Evolutionary conservation across 1,140 invertebrate species (phyloP).

Genomic region (Drosophila fuyamai): DNA sequence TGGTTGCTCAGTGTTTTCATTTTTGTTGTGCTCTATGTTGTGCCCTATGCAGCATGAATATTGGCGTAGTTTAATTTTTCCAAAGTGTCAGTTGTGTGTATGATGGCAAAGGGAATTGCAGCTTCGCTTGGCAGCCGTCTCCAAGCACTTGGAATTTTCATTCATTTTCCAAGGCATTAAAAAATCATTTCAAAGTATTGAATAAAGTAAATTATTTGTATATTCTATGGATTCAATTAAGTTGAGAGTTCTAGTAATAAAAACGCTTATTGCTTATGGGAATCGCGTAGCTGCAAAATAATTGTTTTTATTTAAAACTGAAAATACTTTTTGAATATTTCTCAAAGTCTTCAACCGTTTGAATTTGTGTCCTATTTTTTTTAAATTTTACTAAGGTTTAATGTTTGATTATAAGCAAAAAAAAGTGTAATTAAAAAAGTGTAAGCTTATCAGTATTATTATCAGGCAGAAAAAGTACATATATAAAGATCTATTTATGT

Average conservation of each 20-base stretch:
- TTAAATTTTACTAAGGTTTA: no score
- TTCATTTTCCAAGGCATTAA: slow-evolving; percentile 1
- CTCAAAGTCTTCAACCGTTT: no score
- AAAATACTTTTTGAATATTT: no score
- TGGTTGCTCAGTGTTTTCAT: slow-evolving; percentile 28
- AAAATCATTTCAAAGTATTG: background rate
- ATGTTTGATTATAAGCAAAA: no score
- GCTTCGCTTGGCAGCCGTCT: background rate
- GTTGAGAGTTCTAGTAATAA: background rate
- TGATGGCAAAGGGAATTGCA: slow-evolving; percentile 39
- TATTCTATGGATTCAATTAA: background rate
- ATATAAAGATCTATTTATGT: no score
- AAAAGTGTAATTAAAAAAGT: no score
- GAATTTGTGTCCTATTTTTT: no score
- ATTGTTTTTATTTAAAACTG: no score
- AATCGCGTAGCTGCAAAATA: no score
- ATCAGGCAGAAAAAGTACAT: no score
- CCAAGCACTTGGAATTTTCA: slow-evolving; percentile 9
- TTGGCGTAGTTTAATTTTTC: slow-evolving; percentile 73
- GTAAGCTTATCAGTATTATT: no score
- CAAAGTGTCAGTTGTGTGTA: slow-evolving; percentile 28
- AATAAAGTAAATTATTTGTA: background rate
- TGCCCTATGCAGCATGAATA: slow-evolving; percentile 62
- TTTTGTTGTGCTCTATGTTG: background rate
- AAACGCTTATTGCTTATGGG: no score